A percentile compares a stretch with the other conserved stretches of the same genome.
phyloP scores from a whole-genome alignment of 2,113 vertebrate genomes.

The Zeus faber region DNA sequence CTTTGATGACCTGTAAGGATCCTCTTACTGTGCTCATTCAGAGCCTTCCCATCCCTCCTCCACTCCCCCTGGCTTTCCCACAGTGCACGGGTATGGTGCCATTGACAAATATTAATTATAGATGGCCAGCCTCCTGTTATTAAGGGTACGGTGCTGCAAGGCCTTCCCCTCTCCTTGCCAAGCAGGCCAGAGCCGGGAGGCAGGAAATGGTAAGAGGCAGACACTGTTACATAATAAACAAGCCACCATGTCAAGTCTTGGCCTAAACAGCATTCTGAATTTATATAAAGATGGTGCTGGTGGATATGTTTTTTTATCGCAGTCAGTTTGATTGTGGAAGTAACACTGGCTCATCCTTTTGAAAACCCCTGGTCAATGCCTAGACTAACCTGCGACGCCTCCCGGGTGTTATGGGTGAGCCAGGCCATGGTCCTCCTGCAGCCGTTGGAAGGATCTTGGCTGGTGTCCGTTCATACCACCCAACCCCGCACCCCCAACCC shows the following conservation, averaged over 20 bases:
- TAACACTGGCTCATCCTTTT: too few relatives aligned
- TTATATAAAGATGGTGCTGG: neutral
- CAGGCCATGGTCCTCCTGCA: slow-evolving; percentile 31
- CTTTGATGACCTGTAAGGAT: slow-evolving; percentile 26
- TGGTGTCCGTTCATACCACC: neutral
- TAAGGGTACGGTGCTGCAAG: slow-evolving; percentile 6
- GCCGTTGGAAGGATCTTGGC: slow-evolving; percentile 55
- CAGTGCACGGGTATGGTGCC: slow-evolving; percentile 29
- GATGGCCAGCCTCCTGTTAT: slow-evolving; percentile 24
- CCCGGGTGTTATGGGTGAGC: slow-evolving; percentile 23
- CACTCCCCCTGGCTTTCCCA: slow-evolving; percentile 21
- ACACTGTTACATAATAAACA: slow-evolving; percentile 24
- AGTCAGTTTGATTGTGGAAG: neutral
- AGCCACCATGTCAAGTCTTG: neutral
- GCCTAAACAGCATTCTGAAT: neutral
- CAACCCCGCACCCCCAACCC: slow-evolving; percentile 21
- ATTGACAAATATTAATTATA: slow-evolving; percentile 61
- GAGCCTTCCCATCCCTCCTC: neutral
- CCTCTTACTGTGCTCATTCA: slow-evolving; percentile 33
- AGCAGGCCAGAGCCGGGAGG: slow-evolving; percentile 53
- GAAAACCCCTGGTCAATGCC: too few relatives aligned
- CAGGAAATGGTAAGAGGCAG: slow-evolving; percentile 30
- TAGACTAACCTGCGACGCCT: slow-evolving; percentile 10
- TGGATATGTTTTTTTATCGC: too few relatives aligned
- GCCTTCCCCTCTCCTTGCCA: slow-evolving; percentile 44